Evolutionary conservation across 64 coral and sea anemone genomes (phyloP), one percentile per base, ranked within the genome.

Genomic region (Montipora foliosa): DNA sequence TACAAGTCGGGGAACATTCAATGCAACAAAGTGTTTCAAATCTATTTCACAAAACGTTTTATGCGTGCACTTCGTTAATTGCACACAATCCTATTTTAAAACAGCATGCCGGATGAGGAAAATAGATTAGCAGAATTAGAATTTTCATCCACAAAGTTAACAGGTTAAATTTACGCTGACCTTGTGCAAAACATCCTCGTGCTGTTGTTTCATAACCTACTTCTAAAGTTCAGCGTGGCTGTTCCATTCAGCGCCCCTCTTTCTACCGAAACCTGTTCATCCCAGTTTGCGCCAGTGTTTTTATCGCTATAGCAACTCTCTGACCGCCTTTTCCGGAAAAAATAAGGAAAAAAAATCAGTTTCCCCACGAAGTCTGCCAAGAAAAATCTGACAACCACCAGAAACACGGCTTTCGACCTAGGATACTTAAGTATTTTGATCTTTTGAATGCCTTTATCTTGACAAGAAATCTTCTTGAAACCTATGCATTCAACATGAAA

Each of bases 381-480:
- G 76, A 11, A 48, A 49, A 49, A 49, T 8, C 29, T 45, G 74
- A 76, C 29, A 46, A 46, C 74, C 74, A 12, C 15, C 59, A 50
- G n/a, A 86, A 69, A 8, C 53, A 57, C 11, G 1, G 6, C 6
- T 8, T 57, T 57, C 11, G 53, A 6, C 53, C 6, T 11, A 19
- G 71, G 50, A 49, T 86, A 64, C 61, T 2, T 16, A 11, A 64
- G 8, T 64, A 64, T 64, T 64, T 64, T 64, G 61, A 64, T 64
- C 70, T 86, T 86, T 71, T 72, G 61, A 86, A 86, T 64, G 66
- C 49, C 82, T 86, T 46, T 72, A 86, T 86, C 82, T 86, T 86
- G 82, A 86, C 82, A 86, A 29, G 82, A 71, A 89, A 79, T 76
- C 50, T 89, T 47, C 77, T 77, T 80, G 4, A 12, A 64, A 64